Percentiles rank a stretch among this genome's conserved stretches.
Evolutionary conservation across 1,140 invertebrate species (phyloP).

Genomic region (Camponotus vicinus): DNA sequence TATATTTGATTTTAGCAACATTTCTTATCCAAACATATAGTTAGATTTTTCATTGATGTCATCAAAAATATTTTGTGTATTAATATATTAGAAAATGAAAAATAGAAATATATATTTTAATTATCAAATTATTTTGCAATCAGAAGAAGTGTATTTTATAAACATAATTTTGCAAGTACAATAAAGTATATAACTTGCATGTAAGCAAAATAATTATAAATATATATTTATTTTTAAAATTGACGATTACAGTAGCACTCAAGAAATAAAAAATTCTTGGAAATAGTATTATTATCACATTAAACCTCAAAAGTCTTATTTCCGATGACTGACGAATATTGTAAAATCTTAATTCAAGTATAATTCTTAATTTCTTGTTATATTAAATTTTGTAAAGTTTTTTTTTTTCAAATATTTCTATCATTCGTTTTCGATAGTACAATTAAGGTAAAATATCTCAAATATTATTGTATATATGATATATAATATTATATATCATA

Average conservation of each 20-base stretch:
- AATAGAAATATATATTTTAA: not conserved
- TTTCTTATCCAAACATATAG: not conserved
- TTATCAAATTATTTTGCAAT: not conserved
- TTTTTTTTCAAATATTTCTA: no score
- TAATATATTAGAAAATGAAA: not conserved
- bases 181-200: slow-evolving; percentile 4
- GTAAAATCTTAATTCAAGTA: not conserved
- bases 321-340: not conserved
- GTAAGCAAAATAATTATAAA: not conserved
- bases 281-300: not conserved
- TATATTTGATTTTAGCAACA: no score
- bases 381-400: not conserved
- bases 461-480: no score
- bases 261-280: not conserved
- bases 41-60: not conserved
- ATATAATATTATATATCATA: no score
- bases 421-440: no score
- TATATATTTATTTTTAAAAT: not conserved
- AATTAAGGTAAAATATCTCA: no score
- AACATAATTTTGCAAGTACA: not conserved
- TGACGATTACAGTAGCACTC: not conserved
- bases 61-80: not conserved
- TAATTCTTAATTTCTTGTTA: not conserved
- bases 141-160: not conserved
- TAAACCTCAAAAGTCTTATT: not conserved